Evolutionary conservation across 2,113 vertebrate genomes (phyloP), one percentile per base, ranked within the genome.

Genomic region (Scopus umbretta): DNA sequence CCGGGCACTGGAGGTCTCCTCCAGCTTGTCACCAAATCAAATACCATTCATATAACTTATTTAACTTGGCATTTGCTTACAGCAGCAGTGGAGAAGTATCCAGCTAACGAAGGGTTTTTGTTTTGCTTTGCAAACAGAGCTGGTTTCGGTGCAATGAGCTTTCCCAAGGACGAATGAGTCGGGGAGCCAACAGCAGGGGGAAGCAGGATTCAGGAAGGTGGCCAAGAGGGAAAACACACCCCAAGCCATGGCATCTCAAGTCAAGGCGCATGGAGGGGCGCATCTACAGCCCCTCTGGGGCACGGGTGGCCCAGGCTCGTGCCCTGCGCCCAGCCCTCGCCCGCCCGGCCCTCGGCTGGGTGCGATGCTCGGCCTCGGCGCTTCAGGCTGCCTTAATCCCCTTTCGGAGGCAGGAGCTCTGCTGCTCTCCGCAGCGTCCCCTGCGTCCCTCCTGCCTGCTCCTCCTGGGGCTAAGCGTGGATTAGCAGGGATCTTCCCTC

Each of bases 401-500:
- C 7, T 23, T 45, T 5, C 12, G 9, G 52, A 19, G 72, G 56
- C 49, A 29, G 55, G 50, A 65, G 52, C 73, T 36, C 70, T 13
- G 42, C 80, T 6, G 62, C 80, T 34, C 74, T 11, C 36, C 9
- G 1, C 10, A 43, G 47, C 40, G 55, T 50, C 66, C 80, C 62
- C 47, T 4, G 22, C n/a, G 7, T 19, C 66, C 58, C 70, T 59
- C 62, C 94, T 7, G 9, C 80, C 29, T n/a, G 55, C 62, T 85
- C 45, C 81, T 86, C 71, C 72, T 5, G 53, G 90, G 27, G 56
- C 81, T 73, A 6, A 66, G 52, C 10, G 0, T 25, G 82, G 96
- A 94, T 97, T 95, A 96, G 78, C 52, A 25, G 63, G 43, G 88
- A 93, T 96, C 94, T 88, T 94, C 76, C 82, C 75, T 85, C 88